A percentile compares a stretch with the other conserved stretches of the same genome.
phyloP scores from a whole-genome alignment of 2,888 invertebrate species.

The Phaonia tiefii region DNA sequence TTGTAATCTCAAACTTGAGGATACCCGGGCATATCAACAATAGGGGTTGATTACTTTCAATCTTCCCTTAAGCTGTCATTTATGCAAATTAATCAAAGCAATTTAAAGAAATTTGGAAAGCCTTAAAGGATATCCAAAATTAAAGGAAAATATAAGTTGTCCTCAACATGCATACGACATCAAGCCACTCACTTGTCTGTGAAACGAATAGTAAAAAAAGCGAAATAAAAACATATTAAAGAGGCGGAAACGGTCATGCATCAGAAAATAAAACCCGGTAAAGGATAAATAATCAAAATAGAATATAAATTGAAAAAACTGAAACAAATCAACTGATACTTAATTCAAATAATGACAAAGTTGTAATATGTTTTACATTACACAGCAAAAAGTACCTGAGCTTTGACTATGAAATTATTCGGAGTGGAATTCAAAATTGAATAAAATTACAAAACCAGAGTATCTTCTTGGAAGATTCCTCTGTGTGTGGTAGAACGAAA shows the following conservation, averaged over 20 bases:
- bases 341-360: not conserved
- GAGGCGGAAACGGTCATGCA: constrained; percentile 22
- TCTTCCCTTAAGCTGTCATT: not conserved
- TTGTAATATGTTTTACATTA: constrained; percentile 1
- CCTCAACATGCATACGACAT: constrained; percentile 38
- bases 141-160: not conserved
- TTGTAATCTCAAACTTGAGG: too few relatives aligned
- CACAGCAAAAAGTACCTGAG: constrained; percentile 2
- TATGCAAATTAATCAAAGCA: not conserved
- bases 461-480: not conserved
- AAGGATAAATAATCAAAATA: not conserved
- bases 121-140: not conserved
- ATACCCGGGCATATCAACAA: too few relatives aligned
- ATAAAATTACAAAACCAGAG: constrained; percentile 2
- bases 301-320: not conserved
- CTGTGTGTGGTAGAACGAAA: not conserved
- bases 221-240: not conserved
- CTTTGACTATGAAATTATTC: not conserved
- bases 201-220: too few relatives aligned
- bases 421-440: constrained; percentile 13
- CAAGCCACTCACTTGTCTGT: constrained; percentile 27
- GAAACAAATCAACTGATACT: constrained; percentile 3
- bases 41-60: too few relatives aligned
- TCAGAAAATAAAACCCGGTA: constrained; percentile 19
- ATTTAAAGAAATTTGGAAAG: not conserved